Evolutionary conservation across 2,797 vertebrate genomes (phyloP).

Genomic region (Hylomyscus alleni): DNA sequence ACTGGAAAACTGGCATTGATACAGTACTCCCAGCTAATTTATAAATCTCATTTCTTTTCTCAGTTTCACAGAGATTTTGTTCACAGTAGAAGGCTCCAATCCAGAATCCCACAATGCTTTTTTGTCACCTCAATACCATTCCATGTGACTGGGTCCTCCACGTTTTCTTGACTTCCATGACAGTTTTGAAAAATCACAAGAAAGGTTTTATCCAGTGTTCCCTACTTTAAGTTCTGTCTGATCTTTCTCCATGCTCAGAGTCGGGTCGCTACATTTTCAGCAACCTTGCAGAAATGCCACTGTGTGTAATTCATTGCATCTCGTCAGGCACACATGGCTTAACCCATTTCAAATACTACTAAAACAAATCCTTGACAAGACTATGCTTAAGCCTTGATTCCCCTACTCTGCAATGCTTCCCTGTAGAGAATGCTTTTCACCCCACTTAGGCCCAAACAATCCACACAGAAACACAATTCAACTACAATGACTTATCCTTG

Average conservation of each 20-base stretch:
- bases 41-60: not conserved
- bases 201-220: not conserved
- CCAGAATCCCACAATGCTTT: not conserved
- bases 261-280: not conserved
- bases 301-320: not conserved
- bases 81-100: not conserved
- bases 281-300: not conserved
- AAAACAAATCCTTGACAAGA: too few relatives aligned
- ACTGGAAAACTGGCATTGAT: not conserved
- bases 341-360: not conserved
- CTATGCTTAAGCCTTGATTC: not conserved
- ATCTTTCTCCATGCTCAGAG: not conserved
- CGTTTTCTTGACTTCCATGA: not conserved
- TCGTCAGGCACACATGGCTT: not conserved
- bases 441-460: not conserved
- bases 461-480: not conserved
- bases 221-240: not conserved
- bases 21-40: not conserved
- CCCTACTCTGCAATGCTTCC: fast-evolving
- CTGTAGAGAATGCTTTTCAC: not conserved
- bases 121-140: not conserved
- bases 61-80: not conserved
- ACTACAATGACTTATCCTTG: not conserved
- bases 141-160: not conserved
- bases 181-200: not conserved